Base-by-base conservation (phyloP, 1,140 invertebrate species). In the Achatina immaculata region DNA sequence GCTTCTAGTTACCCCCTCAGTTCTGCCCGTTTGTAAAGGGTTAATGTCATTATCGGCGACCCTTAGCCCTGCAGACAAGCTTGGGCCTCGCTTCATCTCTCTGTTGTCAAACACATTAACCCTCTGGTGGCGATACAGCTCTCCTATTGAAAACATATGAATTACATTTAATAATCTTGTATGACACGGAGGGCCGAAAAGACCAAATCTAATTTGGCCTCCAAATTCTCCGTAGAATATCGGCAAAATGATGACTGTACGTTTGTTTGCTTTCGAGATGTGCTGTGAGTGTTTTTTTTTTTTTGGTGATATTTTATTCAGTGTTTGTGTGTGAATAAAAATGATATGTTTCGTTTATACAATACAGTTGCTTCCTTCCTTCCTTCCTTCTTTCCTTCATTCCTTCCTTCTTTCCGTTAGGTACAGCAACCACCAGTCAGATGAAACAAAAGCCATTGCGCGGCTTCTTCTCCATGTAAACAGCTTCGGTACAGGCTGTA, bases 131-230 rank as follows among this genome's bases (percentile, higher is more conserved):
- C 74, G 51, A 76, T 76, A 76, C n/a, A n/a, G 78, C 71, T 21
- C 72, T 51, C 65, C 78, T 71, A 79, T 58, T 78, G 81, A 81
- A 83, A 84, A 84, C 83, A 82, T 84, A 84, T 84, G 83, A 84
- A 84, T 84, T 82, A 84, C 81, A 81, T 82, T 80, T 84, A 84
- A 84, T 84, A 84, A 84, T 82, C 83, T 82, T 82, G 83, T 84
- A 82, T 84, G 83, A 84, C 83, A 79, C 66, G 69, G 78, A 66
- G 78, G 66, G 68, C 48, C 62, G 78, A 74, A 40, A 73, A 69
- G 48, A 81, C 34, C 55, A 58, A 76, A 65, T 58, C 55, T 38
- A 48, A 73, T 73, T 73, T 73, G 42, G 71, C 43, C n/a, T 45
- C 71, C 71, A 73, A 48, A 43, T 51, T 73, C 42, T 51, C n/a